phyloP scores from a whole-genome alignment of 2,888 invertebrate species.

The Eumerus sabulonum region DNA sequence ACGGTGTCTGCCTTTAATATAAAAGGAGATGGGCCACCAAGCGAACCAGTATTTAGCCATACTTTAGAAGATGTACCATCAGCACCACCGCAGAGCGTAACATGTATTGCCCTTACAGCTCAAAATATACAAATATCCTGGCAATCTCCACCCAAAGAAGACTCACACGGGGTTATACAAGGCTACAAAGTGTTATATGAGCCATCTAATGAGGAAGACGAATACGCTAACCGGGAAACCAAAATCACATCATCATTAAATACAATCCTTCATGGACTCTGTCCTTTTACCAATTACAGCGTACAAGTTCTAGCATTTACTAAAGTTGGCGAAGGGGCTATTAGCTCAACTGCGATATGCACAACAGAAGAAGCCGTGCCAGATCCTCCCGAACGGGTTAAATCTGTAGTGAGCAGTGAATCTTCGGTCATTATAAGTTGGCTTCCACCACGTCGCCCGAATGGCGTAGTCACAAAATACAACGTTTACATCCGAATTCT shows the following conservation, averaged over 20 bases:
- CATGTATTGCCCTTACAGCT: conserved; percentile 84
- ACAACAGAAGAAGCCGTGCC: conserved; percentile 82
- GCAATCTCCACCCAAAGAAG: conserved; percentile 83
- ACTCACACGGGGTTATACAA: conserved; percentile 84
- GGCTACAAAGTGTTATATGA: conserved; percentile 90
- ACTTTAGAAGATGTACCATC: conserved; percentile 82
- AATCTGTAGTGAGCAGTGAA: conserved; percentile 82
- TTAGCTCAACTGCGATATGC: conserved; percentile 81
- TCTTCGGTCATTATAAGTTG: conserved; percentile 83
- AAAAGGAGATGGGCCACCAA: conserved; percentile 88
- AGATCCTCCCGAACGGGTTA: conserved; percentile 83
- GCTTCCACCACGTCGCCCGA: conserved; percentile 83
- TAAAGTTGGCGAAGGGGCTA: conserved; percentile 82
- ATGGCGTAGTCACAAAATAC: conserved; percentile 83
- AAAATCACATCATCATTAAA: conserved; percentile 81
- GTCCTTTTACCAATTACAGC: conserved; percentile 84
- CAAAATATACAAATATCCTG: conserved; percentile 87
- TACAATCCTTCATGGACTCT: conserved; percentile 81
- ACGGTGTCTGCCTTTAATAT: conserved; percentile 89
- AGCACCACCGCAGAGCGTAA: conserved; percentile 83
- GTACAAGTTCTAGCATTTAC: conserved; percentile 83
- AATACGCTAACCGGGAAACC: conserved; percentile 79
- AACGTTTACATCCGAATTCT: conserved; percentile 82
- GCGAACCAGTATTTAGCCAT: conserved; percentile 81
- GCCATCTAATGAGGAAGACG: conserved; percentile 76